Evolutionary conservation across 2,113 vertebrate genomes (phyloP), one percentile per base, ranked within the genome.

Genomic region (Anser cygnoides): DNA sequence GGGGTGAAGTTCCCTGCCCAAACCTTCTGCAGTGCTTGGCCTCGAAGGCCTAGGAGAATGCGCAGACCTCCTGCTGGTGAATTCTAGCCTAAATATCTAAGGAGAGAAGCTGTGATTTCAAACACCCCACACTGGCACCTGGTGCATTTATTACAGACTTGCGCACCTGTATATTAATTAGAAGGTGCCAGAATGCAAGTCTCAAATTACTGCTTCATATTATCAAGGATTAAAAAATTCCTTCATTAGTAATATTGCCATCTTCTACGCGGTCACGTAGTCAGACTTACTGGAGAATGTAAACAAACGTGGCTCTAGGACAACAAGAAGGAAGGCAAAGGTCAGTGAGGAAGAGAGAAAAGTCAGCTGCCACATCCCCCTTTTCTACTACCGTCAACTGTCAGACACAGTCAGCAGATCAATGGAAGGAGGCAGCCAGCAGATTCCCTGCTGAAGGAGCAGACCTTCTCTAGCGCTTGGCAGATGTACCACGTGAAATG

Each of bases 271-370:
- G 35, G 52, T 4, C 70, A 7, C 35, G 1, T 2, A 8, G 65
- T 6, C 14, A 14, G 39, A 5, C 3, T 68, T 22, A 2, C 28
- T 16, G 87, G 49, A 20, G 76, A 15, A 10, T 0, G 1, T 0
- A 0, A 43, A 3, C 5, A 0, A 3, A n/a, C 6, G 1, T 10
- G 49, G 68, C n/a, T 5, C 7, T 2, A 15, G 17, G 46, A 7
- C 12, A 11, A 11, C 15, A 3, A 15, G 68, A 6, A 59, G 58
- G 50, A 33, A 35, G 33, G 67, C 26, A 5, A 3, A 62, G 22
- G 37, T 44, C 75, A 66, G 19, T 0, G 57, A 35, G 46, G 66
- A 46, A 55, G 33, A 0, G 2, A 37, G 11, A 9, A 29, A 7
- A 26, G 33, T 46, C 5, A 41, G 54, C 21, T 3, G 39, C 26